Conservation (phyloP, 1,140 invertebrate genomes). For the Caenorhabditis brenneri region DNA sequence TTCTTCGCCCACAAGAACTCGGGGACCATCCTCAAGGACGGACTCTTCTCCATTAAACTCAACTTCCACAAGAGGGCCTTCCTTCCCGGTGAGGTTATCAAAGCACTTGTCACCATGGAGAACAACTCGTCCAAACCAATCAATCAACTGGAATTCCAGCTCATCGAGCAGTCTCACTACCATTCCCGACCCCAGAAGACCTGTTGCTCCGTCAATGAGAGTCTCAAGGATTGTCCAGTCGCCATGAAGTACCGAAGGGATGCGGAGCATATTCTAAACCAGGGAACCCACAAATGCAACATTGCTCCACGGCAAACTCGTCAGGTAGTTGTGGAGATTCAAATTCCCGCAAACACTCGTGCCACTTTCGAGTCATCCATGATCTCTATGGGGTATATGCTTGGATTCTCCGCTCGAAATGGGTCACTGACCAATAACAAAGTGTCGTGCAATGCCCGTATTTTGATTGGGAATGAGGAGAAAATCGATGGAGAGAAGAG, state of each 20-base stretch:
- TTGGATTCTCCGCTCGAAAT: background rate
- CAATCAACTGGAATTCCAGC: background rate
- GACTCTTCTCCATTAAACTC: background rate
- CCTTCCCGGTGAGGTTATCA: background rate
- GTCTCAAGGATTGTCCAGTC: background rate
- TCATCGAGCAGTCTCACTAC: background rate
- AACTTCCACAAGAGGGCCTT: background rate
- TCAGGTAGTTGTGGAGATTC: background rate
- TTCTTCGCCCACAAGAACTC: background rate
- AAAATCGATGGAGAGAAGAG: background rate
- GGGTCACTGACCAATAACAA: background rate
- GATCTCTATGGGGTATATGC: constrained; percentile 16
- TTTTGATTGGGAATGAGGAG: background rate
- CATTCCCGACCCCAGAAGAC: background rate
- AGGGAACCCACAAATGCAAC: background rate
- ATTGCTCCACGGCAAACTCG: background rate
- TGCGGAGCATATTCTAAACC: background rate
- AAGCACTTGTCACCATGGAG: background rate
- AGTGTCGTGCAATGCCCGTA: background rate
- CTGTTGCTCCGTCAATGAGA: background rate
- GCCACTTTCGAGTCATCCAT: background rate
- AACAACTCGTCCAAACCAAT: constrained; percentile 15
- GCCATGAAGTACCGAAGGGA: background rate
- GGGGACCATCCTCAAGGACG: background rate
- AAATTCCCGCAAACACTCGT: background rate